These are phyloP conservation scores for Callitettix versicolor DNA, from an alignment of 1,140 invertebrate genomes.

Conservation along the genomic window DNA sequence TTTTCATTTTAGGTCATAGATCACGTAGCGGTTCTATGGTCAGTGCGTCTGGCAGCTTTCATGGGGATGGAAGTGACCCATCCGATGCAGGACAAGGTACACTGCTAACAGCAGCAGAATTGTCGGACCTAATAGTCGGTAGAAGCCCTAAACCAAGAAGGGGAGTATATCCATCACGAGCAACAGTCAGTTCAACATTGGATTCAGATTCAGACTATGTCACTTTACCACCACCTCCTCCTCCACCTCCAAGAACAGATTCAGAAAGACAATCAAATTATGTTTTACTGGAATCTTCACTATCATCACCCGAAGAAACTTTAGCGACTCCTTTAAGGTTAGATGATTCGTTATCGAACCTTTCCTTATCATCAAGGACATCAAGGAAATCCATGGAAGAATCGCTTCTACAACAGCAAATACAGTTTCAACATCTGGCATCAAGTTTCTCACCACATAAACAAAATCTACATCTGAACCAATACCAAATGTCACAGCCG, in stretches of 20 bases:
- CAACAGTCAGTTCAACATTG: slow-evolving; percentile 69
- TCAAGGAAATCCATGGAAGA: slow-evolving; percentile 17
- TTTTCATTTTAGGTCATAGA: slow-evolving; percentile 30
- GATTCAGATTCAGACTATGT: slow-evolving; percentile 84
- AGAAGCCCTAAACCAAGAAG: slow-evolving; percentile 32
- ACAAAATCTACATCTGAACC: not conserved
- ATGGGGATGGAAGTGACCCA: slow-evolving; percentile 75
- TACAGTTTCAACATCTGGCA: slow-evolving; percentile 19
- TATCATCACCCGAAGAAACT: slow-evolving; percentile 10
- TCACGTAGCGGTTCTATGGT: slow-evolving; percentile 62
- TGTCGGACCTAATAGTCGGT: slow-evolving; percentile 71
- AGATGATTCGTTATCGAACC: slow-evolving; percentile 15
- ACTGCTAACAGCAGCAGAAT: slow-evolving; percentile 62
- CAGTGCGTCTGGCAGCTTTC: slow-evolving; percentile 60
- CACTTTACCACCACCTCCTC: slow-evolving; percentile 54
- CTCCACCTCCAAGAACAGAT: slow-evolving; percentile 47
- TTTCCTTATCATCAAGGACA: slow-evolving; percentile 14
- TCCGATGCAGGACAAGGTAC: slow-evolving; percentile 59
- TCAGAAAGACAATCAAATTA: slow-evolving; percentile 44
- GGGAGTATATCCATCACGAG: slow-evolving; percentile 59
- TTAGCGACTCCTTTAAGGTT: slow-evolving; percentile 2
- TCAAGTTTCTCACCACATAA: slow-evolving; percentile 16
- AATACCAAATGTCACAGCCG: too few species aligned
- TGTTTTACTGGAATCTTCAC: slow-evolving; percentile 18
- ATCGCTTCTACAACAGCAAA: slow-evolving; percentile 17